Conservation (phyloP, 2,888 invertebrate species). For the Cheilosia vulpina region DNA sequence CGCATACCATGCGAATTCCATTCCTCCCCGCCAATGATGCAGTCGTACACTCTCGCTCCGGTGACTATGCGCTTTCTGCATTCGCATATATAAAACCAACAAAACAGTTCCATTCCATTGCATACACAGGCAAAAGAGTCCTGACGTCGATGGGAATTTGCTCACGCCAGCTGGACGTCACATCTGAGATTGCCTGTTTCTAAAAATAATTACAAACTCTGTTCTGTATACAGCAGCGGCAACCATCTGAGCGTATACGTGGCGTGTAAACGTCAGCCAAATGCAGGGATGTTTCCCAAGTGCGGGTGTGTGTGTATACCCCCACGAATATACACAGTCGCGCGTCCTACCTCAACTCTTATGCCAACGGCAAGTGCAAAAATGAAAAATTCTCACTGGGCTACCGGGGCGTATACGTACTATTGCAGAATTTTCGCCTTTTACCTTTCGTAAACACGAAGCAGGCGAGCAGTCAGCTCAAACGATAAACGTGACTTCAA, state of each 20-base stretch:
- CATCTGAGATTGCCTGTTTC: conserved; percentile 54
- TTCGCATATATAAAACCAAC: conserved; percentile 14
- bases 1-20: conserved; percentile 7
- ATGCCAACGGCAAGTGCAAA: conserved; percentile 5
- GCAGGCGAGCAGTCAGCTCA: conserved; percentile 5
- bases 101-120: conserved; percentile 30
- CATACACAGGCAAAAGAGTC: conserved; percentile 14
- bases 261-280: conserved; percentile 14
- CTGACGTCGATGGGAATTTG: conserved; percentile 51
- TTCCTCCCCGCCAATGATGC: conserved; percentile 36
- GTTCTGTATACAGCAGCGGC: not conserved
- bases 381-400: conserved; percentile 30
- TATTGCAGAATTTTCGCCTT: conserved; percentile 38
- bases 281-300: conserved; percentile 16
- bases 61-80: conserved; percentile 59
- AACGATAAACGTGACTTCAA: conserved; percentile 28
- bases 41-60: conserved; percentile 44
- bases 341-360: conserved; percentile 68
- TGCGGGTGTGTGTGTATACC: conserved; percentile 30
- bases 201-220: conserved; percentile 66
- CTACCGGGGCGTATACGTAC: conserved; percentile 72
- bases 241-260: conserved; percentile 26
- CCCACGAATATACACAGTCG: not conserved
- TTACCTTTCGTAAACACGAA: conserved; percentile 70
- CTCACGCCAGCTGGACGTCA: conserved; percentile 71